phyloP scores from a whole-genome alignment of 2,797 vertebrate species.

The Lutjanus argentimaculatus region DNA sequence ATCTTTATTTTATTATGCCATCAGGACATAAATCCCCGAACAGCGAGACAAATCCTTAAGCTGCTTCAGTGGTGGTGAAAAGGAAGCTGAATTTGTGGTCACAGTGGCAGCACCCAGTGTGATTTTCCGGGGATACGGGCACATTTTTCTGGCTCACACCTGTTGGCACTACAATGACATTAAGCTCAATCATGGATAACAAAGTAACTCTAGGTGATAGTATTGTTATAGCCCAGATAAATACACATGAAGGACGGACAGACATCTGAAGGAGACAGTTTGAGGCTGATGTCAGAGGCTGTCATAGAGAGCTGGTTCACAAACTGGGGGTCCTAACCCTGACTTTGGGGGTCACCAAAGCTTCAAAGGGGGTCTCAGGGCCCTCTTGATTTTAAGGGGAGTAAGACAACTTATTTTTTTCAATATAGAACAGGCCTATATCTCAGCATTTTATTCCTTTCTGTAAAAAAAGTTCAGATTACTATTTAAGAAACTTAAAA shows the following conservation, averaged over 20 bases:
- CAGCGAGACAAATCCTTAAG: slow-evolving; percentile 68
- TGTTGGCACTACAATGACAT: slow-evolving; percentile 43
- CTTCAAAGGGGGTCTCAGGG: too few species aligned
- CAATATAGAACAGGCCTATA: too few species aligned
- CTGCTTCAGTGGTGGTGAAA: slow-evolving; percentile 56
- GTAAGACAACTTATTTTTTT: too few species aligned
- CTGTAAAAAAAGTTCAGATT: too few species aligned
- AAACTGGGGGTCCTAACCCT: neutral
- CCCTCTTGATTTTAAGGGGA: too few species aligned
- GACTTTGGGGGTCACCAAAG: too few species aligned
- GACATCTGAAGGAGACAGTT: slow-evolving; percentile 6
- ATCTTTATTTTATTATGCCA: slow-evolving; percentile 62
- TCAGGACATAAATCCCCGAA: slow-evolving; percentile 63
- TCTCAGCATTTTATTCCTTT: too few species aligned
- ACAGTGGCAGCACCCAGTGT: slow-evolving; percentile 35
- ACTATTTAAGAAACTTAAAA: too few species aligned
- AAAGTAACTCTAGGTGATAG: slow-evolving; percentile 13
- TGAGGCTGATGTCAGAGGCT: neutral
- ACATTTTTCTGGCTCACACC: slow-evolving; percentile 47
- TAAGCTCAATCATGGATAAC: slow-evolving; percentile 41
- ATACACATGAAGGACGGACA: slow-evolving; percentile 3
- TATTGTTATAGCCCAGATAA: neutral
- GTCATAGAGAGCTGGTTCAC: neutral
- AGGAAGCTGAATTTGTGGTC: slow-evolving; percentile 49
- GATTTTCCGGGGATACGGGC: slow-evolving; percentile 46